Conservation (phyloP, 2,888 invertebrate genomes). For the Drosophila tanythrix region DNA sequence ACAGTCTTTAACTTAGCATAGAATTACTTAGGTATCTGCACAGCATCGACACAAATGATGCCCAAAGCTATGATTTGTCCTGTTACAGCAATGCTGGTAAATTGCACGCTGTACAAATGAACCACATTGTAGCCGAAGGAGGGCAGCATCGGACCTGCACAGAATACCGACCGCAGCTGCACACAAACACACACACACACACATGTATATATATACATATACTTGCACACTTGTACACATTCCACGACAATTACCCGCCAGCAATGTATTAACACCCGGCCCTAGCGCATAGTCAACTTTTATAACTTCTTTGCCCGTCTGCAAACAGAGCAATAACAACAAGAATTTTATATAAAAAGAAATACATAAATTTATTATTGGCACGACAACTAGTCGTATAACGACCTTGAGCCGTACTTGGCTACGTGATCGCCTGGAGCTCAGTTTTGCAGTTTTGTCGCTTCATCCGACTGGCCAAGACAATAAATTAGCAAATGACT, state of each 20-base stretch:
- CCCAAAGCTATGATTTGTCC: constrained; percentile 69
- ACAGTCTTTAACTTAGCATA: constrained; percentile 8
- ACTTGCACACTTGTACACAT: constrained; percentile 49
- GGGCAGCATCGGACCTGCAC: constrained; percentile 3
- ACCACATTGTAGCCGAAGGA: constrained; percentile 65
- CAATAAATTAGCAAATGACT: constrained; percentile 76
- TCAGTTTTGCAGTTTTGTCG: constrained; percentile 12
- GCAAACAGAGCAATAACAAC: constrained; percentile 36
- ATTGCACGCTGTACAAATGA: constrained; percentile 70
- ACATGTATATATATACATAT: not conserved
- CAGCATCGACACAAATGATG: constrained; percentile 38
- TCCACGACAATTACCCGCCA: constrained; percentile 73
- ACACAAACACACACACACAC: constrained; percentile 19
- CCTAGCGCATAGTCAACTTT: constrained; percentile 35
- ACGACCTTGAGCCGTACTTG: constrained; percentile 63
- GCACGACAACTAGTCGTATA: constrained; percentile 35
- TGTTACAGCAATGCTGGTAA: constrained; percentile 52
- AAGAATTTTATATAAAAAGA: constrained; percentile 25
- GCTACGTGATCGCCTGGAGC: constrained; percentile 34
- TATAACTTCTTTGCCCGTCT: constrained; percentile 66
- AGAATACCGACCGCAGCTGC: constrained; percentile 2
- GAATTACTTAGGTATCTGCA: constrained; percentile 41
- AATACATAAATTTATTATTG: constrained; percentile 76
- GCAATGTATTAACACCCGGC: constrained; percentile 76
- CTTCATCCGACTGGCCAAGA: constrained; percentile 50